Evolutionary conservation across 2,113 vertebrate genomes (phyloP).

Genomic region (Hypocryptadius cinnamomeus): DNA sequence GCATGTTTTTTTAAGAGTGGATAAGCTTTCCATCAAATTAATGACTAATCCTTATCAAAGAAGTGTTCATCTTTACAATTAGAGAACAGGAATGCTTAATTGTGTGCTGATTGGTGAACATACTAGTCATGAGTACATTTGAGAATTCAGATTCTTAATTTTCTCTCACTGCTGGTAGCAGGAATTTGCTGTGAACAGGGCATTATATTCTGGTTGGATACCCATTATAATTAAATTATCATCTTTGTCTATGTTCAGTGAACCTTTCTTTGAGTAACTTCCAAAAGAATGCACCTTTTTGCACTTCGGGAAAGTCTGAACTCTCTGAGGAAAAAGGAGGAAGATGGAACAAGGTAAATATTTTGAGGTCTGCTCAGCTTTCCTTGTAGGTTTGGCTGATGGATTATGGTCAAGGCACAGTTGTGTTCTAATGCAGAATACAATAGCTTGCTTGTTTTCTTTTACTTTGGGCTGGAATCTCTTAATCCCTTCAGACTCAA

Average conservation of each 20-base stretch:
- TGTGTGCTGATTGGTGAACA: not conserved
- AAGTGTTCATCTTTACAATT: not conserved
- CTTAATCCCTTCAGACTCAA: slow-evolving; percentile 38
- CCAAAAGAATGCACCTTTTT: slow-evolving; percentile 47
- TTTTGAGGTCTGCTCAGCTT: slow-evolving; percentile 23
- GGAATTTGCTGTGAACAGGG: slow-evolving; percentile 59
- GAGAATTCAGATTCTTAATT: slow-evolving; percentile 22
- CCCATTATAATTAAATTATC: slow-evolving; percentile 51
- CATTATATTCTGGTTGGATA: slow-evolving; percentile 62
- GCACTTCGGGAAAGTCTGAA: slow-evolving; percentile 27
- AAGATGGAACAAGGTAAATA: slow-evolving; percentile 39
- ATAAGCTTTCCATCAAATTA: slow-evolving; percentile 5
- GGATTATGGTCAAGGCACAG: slow-evolving; percentile 17
- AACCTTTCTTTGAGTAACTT: slow-evolving; percentile 48
- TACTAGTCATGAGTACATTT: not conserved
- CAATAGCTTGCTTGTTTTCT: slow-evolving; percentile 57
- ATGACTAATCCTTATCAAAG: slow-evolving; percentile 11
- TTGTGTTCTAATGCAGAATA: slow-evolving; percentile 15
- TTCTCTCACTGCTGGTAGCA: slow-evolving; percentile 30
- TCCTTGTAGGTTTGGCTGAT: slow-evolving; percentile 29
- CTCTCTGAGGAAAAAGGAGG: not conserved
- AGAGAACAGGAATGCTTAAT: not conserved
- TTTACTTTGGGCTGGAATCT: slow-evolving; percentile 49
- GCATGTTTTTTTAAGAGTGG: not conserved
- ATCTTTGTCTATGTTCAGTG: slow-evolving; percentile 56